These are phyloP conservation scores for Nycticryphes semicollaris DNA, from an alignment of 2,113 vertebrate species.

Conservation along the genomic window DNA sequence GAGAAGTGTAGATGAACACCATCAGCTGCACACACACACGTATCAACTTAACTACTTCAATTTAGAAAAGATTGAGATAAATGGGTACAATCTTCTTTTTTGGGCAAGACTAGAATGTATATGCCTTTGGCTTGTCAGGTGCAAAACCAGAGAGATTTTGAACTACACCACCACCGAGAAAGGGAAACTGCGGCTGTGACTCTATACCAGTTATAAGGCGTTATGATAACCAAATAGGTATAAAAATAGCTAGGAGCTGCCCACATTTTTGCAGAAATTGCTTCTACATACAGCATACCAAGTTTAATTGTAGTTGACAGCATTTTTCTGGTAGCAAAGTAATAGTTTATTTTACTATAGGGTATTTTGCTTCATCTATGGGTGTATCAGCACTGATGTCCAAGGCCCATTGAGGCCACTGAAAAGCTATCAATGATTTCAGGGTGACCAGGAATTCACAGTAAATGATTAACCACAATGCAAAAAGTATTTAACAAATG, in stretches of 20 bases:
- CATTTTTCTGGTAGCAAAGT: not conserved
- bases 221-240: not conserved
- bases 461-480: not conserved
- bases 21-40: not conserved
- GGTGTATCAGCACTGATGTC: not conserved
- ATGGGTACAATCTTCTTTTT: conserved; percentile 20
- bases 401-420: not conserved
- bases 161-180: not conserved
- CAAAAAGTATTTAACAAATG: not conserved
- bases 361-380: not conserved
- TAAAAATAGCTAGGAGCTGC: not conserved
- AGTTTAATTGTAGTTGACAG: not conserved
- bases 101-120: not conserved
- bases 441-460: not conserved
- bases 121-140: not conserved
- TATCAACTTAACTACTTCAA: not conserved
- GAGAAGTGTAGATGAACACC: conserved; percentile 18
- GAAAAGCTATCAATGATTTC: not conserved
- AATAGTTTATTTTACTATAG: not conserved
- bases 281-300: not conserved
- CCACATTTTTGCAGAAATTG: not conserved
- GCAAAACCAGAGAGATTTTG: not conserved
- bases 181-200: not conserved
- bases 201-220: not conserved
- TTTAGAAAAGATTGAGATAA: conserved; percentile 39